Evolutionary conservation across 2,797 vertebrate species (phyloP).

Genomic region (Sebastes trivittatus): DNA sequence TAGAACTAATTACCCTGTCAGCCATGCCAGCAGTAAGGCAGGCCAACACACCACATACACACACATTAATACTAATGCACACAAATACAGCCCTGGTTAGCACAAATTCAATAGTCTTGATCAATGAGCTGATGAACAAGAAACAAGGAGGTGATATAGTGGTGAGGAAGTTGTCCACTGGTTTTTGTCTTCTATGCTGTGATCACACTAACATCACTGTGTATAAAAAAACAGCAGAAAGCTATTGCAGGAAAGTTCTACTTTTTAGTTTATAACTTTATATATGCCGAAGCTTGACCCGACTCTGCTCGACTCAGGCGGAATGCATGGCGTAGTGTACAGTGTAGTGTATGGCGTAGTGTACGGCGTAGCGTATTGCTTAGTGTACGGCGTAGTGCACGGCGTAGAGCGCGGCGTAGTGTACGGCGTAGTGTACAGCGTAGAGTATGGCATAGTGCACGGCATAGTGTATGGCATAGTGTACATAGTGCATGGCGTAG

Average conservation of each 20-base stretch:
- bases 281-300: too few relatives aligned
- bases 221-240: not conserved
- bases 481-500: too few relatives aligned
- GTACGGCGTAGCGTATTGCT: too few relatives aligned
- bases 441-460: too few relatives aligned
- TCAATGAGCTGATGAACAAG: constrained; percentile 51
- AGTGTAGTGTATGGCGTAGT: too few relatives aligned
- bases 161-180: not conserved
- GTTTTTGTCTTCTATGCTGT: not conserved
- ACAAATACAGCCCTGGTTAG: not conserved
- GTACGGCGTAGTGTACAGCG: too few relatives aligned
- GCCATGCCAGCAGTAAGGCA: constrained; percentile 46
- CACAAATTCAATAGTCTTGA: constrained; percentile 70
- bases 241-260: not conserved
- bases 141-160: constrained; percentile 5
- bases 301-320: too few relatives aligned
- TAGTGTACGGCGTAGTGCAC: too few relatives aligned
- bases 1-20: constrained; percentile 80
- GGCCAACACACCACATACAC: not conserved
- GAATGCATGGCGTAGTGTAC: too few relatives aligned
- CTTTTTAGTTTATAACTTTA: not conserved
- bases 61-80: not conserved
- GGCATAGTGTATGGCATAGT: too few relatives aligned
- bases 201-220: not conserved
- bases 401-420: too few relatives aligned